These are phyloP conservation scores for Mormyrus proboscirostris DNA, from an alignment of 2,797 vertebrate species.

Conservation along the genomic window DNA sequence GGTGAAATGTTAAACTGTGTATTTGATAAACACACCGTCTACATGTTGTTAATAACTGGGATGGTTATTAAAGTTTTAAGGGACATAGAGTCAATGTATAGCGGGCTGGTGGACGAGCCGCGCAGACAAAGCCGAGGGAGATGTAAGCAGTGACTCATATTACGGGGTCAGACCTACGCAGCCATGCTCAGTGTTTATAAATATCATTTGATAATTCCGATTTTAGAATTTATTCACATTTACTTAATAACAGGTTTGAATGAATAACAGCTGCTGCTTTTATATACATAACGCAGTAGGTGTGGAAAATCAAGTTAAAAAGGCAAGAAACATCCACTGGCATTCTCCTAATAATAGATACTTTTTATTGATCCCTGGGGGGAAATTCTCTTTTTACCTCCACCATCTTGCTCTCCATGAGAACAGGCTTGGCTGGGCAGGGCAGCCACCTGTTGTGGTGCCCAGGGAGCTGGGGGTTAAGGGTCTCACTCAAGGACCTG, in stretches of 20 bases:
- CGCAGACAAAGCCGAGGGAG: neutral
- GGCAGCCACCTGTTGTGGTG: neutral
- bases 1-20: neutral
- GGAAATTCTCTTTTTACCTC: neutral
- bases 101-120: neutral
- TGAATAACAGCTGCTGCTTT: neutral
- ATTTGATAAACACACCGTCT: neutral
- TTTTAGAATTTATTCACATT: neutral
- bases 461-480: neutral
- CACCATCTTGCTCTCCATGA: neutral
- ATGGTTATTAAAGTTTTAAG: neutral
- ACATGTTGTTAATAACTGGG: neutral
- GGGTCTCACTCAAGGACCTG: neutral
- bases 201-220: neutral
- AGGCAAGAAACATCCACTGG: neutral
- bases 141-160: neutral
- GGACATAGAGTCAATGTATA: neutral
- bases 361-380: neutral
- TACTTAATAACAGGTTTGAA: neutral
- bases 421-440: neutral
- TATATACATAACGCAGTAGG: neutral
- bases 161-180: neutral
- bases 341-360: neutral
- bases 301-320: neutral
- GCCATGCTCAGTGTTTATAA: neutral